These are phyloP conservation scores for Ptychadena robeensis DNA, from an alignment of 2,797 vertebrate genomes.

Conservation along the genomic window DNA sequence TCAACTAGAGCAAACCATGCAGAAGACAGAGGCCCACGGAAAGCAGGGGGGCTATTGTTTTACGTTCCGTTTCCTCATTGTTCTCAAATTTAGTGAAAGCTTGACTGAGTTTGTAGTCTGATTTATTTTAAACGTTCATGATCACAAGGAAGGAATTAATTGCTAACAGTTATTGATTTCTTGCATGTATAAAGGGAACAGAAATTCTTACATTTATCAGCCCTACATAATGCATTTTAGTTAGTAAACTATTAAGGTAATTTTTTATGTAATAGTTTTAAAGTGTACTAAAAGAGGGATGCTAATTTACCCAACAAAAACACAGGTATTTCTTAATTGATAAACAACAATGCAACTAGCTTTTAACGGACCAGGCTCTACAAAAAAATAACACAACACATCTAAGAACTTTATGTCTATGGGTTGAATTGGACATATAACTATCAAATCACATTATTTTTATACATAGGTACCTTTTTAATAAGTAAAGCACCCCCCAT, in stretches of 20 bases:
- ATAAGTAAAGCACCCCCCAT: too few relatives aligned
- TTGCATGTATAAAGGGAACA: slow-evolving; percentile 65
- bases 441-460: too few relatives aligned
- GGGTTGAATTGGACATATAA: too few relatives aligned
- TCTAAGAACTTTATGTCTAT: background rate
- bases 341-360: background rate
- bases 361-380: background rate
- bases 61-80: slow-evolving; percentile 84
- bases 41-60: slow-evolving; percentile 86
- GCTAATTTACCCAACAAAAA: background rate
- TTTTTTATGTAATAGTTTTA: slow-evolving; percentile 29
- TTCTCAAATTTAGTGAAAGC: slow-evolving; percentile 83
- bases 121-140: slow-evolving; percentile 79
- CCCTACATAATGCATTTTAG: slow-evolving; percentile 66
- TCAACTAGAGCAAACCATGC: slow-evolving; percentile 91
- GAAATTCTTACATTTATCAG: slow-evolving; percentile 75
- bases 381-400: background rate
- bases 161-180: slow-evolving; percentile 79
- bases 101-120: slow-evolving; percentile 74
- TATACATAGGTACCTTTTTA: background rate
- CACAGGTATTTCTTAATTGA: background rate
- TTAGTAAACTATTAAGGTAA: slow-evolving; percentile 68
- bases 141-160: slow-evolving; percentile 81
- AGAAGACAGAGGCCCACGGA: slow-evolving; percentile 87
- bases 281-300: background rate